phyloP scores from a whole-genome alignment of 2,888 invertebrate genomes.

The Pyrochroa serraticornis region DNA sequence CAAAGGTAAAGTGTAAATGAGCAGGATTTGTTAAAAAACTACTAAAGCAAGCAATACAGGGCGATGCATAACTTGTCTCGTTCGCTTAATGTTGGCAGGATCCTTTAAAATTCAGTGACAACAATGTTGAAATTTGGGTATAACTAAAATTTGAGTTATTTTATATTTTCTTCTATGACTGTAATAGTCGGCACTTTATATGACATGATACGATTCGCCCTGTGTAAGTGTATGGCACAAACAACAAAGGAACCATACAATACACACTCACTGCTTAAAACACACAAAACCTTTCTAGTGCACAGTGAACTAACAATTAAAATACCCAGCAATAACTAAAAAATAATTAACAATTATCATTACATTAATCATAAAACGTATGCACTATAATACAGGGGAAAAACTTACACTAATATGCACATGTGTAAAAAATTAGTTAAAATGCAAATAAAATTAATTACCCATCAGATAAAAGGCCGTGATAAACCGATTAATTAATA shows the following conservation, averaged over 20 bases:
- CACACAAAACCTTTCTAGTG: conserved; percentile 29
- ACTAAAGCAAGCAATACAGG: conserved; percentile 24
- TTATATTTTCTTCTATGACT: too few relatives aligned
- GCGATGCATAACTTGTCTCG: too few relatives aligned
- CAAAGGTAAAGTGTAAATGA: conserved; percentile 8
- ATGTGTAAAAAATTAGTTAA: conserved; percentile 15
- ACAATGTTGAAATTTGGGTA: too few relatives aligned
- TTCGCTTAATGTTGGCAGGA: too few relatives aligned
- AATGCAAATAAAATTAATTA: too few relatives aligned
- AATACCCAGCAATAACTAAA: conserved; percentile 25
- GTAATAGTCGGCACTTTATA: not conserved
- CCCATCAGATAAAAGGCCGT: not conserved
- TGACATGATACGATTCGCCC: not conserved
- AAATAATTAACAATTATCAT: conserved; percentile 25
- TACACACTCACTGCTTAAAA: conserved; percentile 26
- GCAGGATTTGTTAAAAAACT: conserved; percentile 13
- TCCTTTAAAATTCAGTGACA: too few relatives aligned
- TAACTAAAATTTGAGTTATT: too few relatives aligned
- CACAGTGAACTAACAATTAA: conserved; percentile 29
- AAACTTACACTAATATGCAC: conserved; percentile 27
- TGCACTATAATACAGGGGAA: conserved; percentile 11
- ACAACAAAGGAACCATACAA: conserved; percentile 30
- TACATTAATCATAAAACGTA: conserved; percentile 19
- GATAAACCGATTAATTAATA: conserved; percentile 9
- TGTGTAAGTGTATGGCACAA: conserved; percentile 23